Evolutionary conservation across 2,113 vertebrate genomes (phyloP).

Genomic region (Chloebia gouldiae): DNA sequence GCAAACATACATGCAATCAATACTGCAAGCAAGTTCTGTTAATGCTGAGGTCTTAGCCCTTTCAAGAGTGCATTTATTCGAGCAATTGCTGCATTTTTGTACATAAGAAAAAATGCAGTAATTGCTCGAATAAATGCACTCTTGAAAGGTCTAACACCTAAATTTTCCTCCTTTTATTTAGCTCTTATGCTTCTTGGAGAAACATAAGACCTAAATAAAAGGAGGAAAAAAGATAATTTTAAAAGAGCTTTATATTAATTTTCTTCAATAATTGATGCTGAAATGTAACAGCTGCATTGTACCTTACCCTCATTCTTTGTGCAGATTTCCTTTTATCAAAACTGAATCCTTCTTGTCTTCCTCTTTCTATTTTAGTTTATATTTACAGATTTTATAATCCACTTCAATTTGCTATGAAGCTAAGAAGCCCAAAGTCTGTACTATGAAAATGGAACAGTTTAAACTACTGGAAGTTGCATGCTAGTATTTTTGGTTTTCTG

Average conservation of each 20-base stretch:
- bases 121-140: too few species aligned
- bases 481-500: background rate
- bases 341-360: conserved; percentile 9
- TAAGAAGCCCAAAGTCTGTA: background rate
- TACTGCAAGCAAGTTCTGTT: background rate
- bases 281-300: conserved; percentile 32
- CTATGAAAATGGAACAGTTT: background rate
- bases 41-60: background rate
- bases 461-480: background rate
- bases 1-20: background rate
- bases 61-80: background rate
- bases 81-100: background rate
- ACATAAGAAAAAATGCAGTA: too few species aligned
- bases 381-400: background rate
- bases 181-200: too few species aligned
- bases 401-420: background rate
- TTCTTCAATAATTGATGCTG: background rate
- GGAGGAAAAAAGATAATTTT: background rate
- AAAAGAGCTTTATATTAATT: background rate
- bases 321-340: conserved; percentile 24
- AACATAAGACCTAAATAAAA: background rate
- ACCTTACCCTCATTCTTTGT: background rate
- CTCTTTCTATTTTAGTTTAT: conserved; percentile 17
- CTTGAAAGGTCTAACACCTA: too few species aligned
- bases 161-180: too few species aligned